Conservation (phyloP, 2,113 vertebrate species). For the Micronycteris hirsuta region DNA sequence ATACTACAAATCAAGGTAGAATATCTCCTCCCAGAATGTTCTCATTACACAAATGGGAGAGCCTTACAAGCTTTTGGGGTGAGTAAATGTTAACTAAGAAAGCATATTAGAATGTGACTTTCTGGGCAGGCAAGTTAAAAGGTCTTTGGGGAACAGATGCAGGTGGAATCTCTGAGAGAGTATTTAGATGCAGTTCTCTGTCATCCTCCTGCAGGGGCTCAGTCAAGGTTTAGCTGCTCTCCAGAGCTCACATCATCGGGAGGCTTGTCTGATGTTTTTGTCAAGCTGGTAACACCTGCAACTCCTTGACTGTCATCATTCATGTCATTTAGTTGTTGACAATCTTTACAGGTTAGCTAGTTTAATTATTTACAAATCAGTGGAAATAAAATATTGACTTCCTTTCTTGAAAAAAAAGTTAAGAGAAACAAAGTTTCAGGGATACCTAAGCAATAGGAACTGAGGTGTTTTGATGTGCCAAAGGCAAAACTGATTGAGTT, state of each 20-base stretch:
- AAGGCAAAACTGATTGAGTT: neutral
- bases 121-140: neutral
- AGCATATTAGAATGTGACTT: neutral
- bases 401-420: neutral
- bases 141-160: neutral
- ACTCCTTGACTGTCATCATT: neutral
- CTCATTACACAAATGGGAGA: neutral
- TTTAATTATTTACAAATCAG: neutral
- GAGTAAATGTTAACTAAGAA: slow-evolving; percentile 26
- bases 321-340: neutral
- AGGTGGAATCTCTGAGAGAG: neutral
- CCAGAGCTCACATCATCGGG: neutral
- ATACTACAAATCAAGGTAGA: slow-evolving; percentile 13
- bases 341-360: neutral
- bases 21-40: neutral
- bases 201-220: accelerated
- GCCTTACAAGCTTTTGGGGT: neutral
- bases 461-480: neutral
- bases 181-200: neutral
- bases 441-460: neutral
- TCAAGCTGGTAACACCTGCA: neutral
- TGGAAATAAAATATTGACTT: neutral
- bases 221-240: neutral
- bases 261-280: too few relatives aligned
- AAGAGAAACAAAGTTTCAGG: neutral